Percentiles rank a stretch among this genome's conserved stretches.
These are phyloP conservation scores for Oplegnathus fasciatus DNA, from an alignment of 2,113 vertebrate species.

Conservation along the genomic window DNA sequence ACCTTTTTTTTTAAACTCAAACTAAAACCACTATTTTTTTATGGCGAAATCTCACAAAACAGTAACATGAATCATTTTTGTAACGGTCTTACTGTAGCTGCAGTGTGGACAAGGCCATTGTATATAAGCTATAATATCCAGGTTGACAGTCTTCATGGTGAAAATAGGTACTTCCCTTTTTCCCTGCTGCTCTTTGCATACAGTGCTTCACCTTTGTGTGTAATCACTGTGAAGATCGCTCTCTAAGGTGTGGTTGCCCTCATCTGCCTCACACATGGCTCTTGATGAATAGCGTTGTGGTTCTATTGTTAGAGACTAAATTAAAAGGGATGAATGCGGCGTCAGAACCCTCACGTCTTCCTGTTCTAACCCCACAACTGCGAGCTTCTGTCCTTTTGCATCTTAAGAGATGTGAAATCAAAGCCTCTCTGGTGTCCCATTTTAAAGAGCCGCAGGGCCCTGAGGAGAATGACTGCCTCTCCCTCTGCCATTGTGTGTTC, in stretches of 20 bases:
- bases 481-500: conserved; percentile 61
- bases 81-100: neutral
- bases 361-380: conserved; percentile 29
- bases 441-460: conserved; percentile 58
- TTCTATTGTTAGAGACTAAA: conserved; percentile 63
- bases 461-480: conserved; percentile 20
- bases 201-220: conserved; percentile 1
- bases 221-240: conserved; percentile 25
- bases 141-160: neutral
- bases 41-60: no score
- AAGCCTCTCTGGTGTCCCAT: conserved; percentile 66
- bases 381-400: conserved; percentile 51
- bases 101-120: neutral
- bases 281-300: conserved; percentile 35
- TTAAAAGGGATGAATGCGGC: conserved; percentile 58
- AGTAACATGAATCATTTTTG: neutral
- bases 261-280: conserved; percentile 33
- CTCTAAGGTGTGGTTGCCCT: conserved; percentile 51
- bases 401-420: conserved; percentile 70
- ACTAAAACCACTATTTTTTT: no score
- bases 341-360: conserved; percentile 51
- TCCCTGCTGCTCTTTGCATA: conserved; percentile 3
- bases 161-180: neutral
- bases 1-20: no score
- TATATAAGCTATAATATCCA: neutral